phyloP scores from a whole-genome alignment of 2,113 vertebrate genomes.

The Colius striatus region DNA sequence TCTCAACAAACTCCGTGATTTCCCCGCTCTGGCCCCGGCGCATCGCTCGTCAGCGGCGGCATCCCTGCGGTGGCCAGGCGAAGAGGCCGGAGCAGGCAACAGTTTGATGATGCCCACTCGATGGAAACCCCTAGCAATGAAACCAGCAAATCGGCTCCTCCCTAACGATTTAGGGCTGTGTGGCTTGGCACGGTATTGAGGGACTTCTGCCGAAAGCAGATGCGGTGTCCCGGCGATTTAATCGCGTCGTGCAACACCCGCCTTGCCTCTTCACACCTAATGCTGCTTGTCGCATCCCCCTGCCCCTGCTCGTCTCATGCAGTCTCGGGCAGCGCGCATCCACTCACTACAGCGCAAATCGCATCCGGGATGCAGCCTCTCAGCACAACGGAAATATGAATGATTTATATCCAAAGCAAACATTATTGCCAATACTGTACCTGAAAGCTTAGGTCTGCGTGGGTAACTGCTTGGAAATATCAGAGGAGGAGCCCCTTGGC shows the following conservation, averaged over 20 bases:
- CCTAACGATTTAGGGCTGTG: neutral
- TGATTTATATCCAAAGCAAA: neutral
- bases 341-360: neutral
- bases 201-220: neutral
- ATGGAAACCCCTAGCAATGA: neutral
- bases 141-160: neutral
- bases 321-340: neutral
- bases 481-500: neutral
- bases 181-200: neutral
- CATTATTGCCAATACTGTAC: neutral
- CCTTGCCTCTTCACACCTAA: neutral
- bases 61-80: neutral
- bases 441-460: accelerated
- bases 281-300: neutral
- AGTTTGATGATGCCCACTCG: neutral
- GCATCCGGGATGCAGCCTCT: too few relatives aligned
- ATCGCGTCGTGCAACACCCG: neutral
- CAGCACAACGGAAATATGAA: accelerated
- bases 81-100: neutral
- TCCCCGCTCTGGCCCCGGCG: accelerated
- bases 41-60: neutral
- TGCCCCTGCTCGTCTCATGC: neutral
- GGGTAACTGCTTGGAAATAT: neutral
- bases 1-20: neutral
- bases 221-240: neutral